A percentile compares a stretch with the other conserved stretches of the same genome.
Conservation (phyloP, 2,888 invertebrate genomes). For the Xanthorhoe designata region DNA sequence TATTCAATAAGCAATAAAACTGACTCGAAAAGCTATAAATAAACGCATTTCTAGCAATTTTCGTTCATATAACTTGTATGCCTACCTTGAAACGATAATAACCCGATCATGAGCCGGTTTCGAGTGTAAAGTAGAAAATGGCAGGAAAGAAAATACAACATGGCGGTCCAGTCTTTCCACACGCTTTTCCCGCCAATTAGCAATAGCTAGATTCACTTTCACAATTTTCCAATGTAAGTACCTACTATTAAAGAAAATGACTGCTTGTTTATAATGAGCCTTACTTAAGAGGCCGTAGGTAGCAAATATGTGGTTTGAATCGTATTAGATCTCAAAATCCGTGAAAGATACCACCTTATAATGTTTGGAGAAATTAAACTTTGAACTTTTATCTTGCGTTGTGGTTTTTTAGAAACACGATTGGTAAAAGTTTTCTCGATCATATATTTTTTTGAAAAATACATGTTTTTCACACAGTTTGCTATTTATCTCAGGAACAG, state of each 20-base stretch:
- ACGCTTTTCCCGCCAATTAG: constrained; percentile 72
- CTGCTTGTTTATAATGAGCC: constrained; percentile 1
- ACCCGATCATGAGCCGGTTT: constrained; percentile 27
- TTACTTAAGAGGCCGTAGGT: too few relatives aligned
- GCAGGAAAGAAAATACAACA: constrained; percentile 71
- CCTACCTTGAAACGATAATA: constrained; percentile 17
- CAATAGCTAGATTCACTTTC: constrained; percentile 72
- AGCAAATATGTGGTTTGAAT: too few relatives aligned
- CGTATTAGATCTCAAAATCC: too few relatives aligned
- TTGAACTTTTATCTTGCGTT: too few relatives aligned
- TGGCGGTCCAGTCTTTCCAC: constrained; percentile 56
- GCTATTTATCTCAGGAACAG: too few relatives aligned
- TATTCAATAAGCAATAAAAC: not conserved
- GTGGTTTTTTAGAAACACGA: too few relatives aligned
- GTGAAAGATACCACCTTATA: too few relatives aligned
- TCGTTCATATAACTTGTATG: not conserved
- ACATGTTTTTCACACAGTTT: too few relatives aligned
- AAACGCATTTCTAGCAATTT: not conserved
- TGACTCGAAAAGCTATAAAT: not conserved
- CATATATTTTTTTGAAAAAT: too few relatives aligned
- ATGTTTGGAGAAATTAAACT: too few relatives aligned
- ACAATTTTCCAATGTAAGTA: constrained; percentile 53
- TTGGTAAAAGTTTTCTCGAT: too few relatives aligned
- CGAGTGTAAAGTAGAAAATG: constrained; percentile 45
- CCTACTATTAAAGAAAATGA: constrained; percentile 36